phyloP scores from a whole-genome alignment of 2,888 invertebrate species.

The Neria commutata region DNA sequence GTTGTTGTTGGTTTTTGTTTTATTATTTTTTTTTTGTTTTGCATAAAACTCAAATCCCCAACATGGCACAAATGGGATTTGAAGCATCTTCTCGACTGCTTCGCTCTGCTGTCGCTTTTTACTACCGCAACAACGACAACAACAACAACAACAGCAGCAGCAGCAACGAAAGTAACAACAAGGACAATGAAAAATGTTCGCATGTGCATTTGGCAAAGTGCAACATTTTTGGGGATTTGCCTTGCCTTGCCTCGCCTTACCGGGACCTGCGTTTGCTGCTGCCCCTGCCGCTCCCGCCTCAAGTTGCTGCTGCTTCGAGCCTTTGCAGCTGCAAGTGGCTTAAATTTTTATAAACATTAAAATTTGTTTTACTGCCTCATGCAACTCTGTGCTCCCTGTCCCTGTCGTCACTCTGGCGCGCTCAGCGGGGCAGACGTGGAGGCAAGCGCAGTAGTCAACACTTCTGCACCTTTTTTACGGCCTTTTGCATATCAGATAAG shows the following conservation, averaged over 20 bases:
- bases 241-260: no score
- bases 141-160: constrained; percentile 20
- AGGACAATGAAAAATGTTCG: constrained; percentile 5
- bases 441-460: constrained; percentile 12
- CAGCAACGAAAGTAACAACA: constrained; percentile 9
- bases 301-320: constrained; percentile 16
- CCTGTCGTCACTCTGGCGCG: constrained; percentile 10
- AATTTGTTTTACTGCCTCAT: background rate
- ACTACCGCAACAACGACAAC: constrained; percentile 34
- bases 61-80: constrained; percentile 31
- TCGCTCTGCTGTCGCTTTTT: background rate
- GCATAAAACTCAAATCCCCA: constrained; percentile 20
- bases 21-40: background rate
- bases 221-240: constrained; percentile 8
- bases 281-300: constrained; percentile 22
- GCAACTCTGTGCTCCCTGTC: background rate
- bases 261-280: constrained; percentile 3
- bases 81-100: constrained; percentile 6
- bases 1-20: background rate
- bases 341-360: constrained; percentile 50
- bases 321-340: constrained; percentile 35
- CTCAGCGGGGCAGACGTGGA: constrained; percentile 3
- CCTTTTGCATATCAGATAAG: constrained; percentile 32
- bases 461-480: constrained; percentile 27
- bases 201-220: constrained; percentile 7